Base-by-base conservation (phyloP, 2,888 invertebrate species). In the Elysia crispata region DNA sequence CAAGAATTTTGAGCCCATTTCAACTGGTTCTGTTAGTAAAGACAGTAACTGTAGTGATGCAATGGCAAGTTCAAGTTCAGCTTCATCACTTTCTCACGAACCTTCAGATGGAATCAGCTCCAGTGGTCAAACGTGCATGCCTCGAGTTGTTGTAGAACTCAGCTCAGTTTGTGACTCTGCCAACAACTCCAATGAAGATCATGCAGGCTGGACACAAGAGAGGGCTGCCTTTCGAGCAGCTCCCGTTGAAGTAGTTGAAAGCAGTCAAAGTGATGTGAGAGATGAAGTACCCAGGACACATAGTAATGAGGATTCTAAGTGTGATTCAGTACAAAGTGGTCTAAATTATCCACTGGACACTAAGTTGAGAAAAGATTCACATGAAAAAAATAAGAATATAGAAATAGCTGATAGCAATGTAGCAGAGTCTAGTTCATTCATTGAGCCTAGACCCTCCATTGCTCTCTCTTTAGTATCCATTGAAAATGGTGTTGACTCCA, bases 401-500 rank as follows among this genome's bases (percentile, higher is more conserved):
- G 67, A 50, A 15, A 41, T 41, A 41, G 76, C 57, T n/a, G 76
- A 76, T 1, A 62, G 33, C 31, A 66, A 33, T 18, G 80, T 80
- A 6, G 49, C 80, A 31, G 80, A 80, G 50, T 80, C 80, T 25
- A 69, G 50, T 62, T 66, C 33, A 23, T 57, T 54, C n/a, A 76
- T 69, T 6, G 49, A 76, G 13, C 60, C 70, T 20, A 41, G 41
- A 41, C 41, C 41, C 11, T 41, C 11, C 5, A 6, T 41, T 41
- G 41, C 41, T 41, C 5, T 41, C 41, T 41, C 41, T 41, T 41
- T 11, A 41, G 64, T 30, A 1, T 41, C 31, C 62, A 67, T 76
- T n/a, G 20, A 25, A 15, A 33, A n/a, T 33, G 78, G 78, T 76
- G 83, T 83, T 3, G 83, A 83, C 73, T 83, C 83, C 0, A 83